Percentiles rank a stretch among this genome's conserved stretches.
Evolutionary conservation across 2,888 invertebrate genomes (phyloP).

Genomic region (Andrena bicolor): DNA sequence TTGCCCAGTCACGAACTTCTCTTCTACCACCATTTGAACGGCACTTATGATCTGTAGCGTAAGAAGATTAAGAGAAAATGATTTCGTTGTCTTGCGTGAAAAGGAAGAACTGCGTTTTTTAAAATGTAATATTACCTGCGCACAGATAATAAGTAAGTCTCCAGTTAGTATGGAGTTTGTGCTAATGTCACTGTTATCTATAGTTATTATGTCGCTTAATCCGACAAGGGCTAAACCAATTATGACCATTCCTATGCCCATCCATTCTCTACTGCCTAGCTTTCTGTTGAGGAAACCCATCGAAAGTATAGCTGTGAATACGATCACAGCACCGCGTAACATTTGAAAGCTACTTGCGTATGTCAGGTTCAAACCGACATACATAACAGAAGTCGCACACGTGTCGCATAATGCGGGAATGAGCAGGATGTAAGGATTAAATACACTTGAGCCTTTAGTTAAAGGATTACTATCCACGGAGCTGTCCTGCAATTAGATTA

Average conservation of each 20-base stretch:
- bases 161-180: conserved; percentile 93
- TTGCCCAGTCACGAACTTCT: conserved; percentile 93
- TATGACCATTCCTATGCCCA: conserved; percentile 91
- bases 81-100: not conserved
- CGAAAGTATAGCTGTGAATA: conserved; percentile 96
- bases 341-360: conserved; percentile 98
- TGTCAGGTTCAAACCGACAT: conserved; percentile 95
- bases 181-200: conserved; percentile 83
- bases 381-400: conserved; percentile 95
- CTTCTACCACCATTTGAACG: conserved; percentile 97
- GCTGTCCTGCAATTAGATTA: conserved; percentile 73
- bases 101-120: not conserved
- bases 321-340: conserved; percentile 95
- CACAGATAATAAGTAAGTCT: conserved; percentile 90
- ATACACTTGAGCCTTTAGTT: conserved; percentile 90
- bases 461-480: conserved; percentile 86
- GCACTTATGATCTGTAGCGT: conserved; percentile 90
- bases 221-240: conserved; percentile 91
- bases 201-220: conserved; percentile 88
- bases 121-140: conserved; percentile 85
- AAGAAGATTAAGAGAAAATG: not conserved
- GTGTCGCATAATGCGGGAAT: conserved; percentile 96
- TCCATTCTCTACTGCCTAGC: conserved; percentile 90
- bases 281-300: conserved; percentile 91
- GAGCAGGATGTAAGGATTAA: conserved; percentile 92